Base-by-base conservation (phyloP, 1,140 invertebrate species). In the Aphelenchoides besseyi region DNA sequence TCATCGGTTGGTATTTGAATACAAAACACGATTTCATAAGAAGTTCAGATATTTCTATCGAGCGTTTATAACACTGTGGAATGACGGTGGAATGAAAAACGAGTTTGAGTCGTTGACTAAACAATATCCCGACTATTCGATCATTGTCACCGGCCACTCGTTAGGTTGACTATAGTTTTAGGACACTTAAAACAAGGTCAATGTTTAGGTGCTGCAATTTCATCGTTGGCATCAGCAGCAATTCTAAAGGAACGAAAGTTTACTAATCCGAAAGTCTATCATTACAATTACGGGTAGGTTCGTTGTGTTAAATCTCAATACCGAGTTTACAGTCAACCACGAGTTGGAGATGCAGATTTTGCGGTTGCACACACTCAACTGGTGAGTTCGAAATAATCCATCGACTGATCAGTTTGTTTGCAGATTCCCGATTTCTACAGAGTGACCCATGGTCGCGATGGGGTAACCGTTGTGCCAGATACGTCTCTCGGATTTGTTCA, bases 271-370 rank as follows among this genome's bases (percentile, higher is more conserved):
- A 59, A 59, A 8, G 5, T 23, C 55, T 59, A 29, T 33, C 55
- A 59, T 33, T 59, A 59, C 55, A 59, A 59, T 59, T 59, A 29
- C 55, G 55, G 55, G 55, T 59, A 8, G 5, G 55, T 59, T 59
- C 18, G 5, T 29, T 8, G 23, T 8, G 12, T 59, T 33, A 48
- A 59, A 8, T 18, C 5, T 59, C 55, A 59, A 29, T 8, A 12
- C 26, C 5, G 16, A 8, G 55, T 59, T 59, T 59, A 48, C 41
- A 59, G 55, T 8, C 55, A 59, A 33, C 55, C 55, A 23, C 55
- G 55, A 5, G 18, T 59, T 59, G 55, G 55, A 59, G 55, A 59
- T 33, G 18, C 5, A 33, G 5, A 28, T 8, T 59, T 59, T 59
- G 5, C 55, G 12, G 18, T 18, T 59, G 5, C 55, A 18, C 55